Conservation (phyloP, 2,797 vertebrate species). For the Sphenopsis melanotis region DNA sequence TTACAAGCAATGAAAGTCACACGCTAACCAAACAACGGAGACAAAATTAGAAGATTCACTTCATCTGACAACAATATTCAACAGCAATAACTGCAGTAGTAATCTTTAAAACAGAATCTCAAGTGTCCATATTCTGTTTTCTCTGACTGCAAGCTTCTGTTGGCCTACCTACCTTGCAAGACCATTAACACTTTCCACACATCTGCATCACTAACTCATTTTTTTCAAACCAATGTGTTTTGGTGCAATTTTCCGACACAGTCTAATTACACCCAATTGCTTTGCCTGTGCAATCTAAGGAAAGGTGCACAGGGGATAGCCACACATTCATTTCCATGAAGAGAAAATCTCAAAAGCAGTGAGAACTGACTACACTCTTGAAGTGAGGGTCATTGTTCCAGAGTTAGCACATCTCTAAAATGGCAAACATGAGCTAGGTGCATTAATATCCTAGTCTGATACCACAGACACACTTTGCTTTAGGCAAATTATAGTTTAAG, state of each 20-base stretch:
- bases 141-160: neutral
- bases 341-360: neutral
- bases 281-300: neutral
- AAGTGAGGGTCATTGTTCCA: neutral
- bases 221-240: neutral
- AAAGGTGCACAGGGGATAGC: neutral
- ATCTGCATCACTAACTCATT: neutral
- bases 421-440: neutral
- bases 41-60: neutral
- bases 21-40: neutral
- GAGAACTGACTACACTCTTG: neutral
- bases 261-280: neutral
- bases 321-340: neutral
- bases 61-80: neutral
- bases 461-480: neutral
- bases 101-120: neutral
- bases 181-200: neutral
- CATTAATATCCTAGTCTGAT: neutral
- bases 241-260: neutral
- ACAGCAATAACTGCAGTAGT: neutral
- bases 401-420: neutral
- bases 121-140: neutral
- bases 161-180: neutral
- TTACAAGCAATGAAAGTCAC: neutral
- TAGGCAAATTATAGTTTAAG: neutral